Evolutionary conservation across 2,888 invertebrate genomes (phyloP).

Genomic region (Synergus itoensis): DNA sequence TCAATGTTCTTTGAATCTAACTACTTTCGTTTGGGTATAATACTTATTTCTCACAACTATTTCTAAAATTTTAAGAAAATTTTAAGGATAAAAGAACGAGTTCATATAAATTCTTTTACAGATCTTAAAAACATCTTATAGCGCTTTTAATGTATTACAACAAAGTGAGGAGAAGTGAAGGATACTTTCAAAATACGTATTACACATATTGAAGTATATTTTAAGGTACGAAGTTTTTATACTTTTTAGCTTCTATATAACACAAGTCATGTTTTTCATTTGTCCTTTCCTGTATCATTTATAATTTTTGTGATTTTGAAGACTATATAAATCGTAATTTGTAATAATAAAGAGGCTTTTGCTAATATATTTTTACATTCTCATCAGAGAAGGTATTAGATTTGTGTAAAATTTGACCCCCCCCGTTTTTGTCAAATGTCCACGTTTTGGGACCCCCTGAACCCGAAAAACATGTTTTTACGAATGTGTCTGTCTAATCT

Average conservation of each 20-base stretch:
- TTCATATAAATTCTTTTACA: neutral
- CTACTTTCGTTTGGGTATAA: slow-evolving; percentile 46
- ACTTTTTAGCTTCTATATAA: neutral
- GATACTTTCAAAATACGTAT: neutral
- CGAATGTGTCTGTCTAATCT: too few relatives aligned
- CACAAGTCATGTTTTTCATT: neutral
- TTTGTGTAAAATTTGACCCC: too few relatives aligned
- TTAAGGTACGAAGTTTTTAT: too few relatives aligned
- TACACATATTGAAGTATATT: neutral
- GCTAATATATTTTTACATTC: too few relatives aligned
- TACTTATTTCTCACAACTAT: neutral
- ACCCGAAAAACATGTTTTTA: too few relatives aligned
- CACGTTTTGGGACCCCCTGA: too few relatives aligned
- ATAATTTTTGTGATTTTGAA: too few relatives aligned
- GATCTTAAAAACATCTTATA: slow-evolving; percentile 49
- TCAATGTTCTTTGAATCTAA: slow-evolving; percentile 42
- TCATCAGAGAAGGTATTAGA: too few relatives aligned
- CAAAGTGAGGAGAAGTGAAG: neutral
- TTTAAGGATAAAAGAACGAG: neutral
- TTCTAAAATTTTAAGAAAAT: neutral
- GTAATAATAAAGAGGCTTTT: too few relatives aligned
- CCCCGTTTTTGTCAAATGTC: too few relatives aligned
- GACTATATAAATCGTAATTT: too few relatives aligned
- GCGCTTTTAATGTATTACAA: slow-evolving; percentile 47
- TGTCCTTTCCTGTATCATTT: too few relatives aligned